Evolutionary conservation across 1,140 invertebrate genomes (phyloP).

Genomic region (Lanistes nyassanus): DNA sequence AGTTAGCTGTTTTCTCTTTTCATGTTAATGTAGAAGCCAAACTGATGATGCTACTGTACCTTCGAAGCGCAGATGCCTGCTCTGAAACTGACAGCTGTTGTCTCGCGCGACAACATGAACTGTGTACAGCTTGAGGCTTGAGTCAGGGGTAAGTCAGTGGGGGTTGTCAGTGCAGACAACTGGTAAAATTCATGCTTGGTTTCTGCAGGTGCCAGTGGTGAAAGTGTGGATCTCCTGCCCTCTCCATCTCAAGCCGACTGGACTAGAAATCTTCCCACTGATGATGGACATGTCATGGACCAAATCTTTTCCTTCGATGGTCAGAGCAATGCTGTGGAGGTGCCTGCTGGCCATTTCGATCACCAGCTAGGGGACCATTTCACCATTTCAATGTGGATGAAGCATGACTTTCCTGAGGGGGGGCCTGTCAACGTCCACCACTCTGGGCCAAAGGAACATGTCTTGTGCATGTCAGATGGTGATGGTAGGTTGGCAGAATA

Average conservation of each 20-base stretch:
- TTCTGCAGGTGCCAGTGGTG: slow-evolving; percentile 74
- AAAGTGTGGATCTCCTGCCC: slow-evolving; percentile 86
- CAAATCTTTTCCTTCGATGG: slow-evolving; percentile 96
- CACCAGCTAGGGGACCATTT: slow-evolving; percentile 84
- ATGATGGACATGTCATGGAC: slow-evolving; percentile 89
- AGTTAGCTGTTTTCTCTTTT: too few relatives aligned
- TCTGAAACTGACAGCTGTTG: too few relatives aligned
- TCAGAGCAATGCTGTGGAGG: slow-evolving; percentile 82
- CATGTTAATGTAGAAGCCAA: too few relatives aligned
- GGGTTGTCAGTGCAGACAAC: too few relatives aligned
- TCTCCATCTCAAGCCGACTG: slow-evolving; percentile 80
- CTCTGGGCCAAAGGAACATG: slow-evolving; percentile 92
- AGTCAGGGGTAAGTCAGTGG: too few relatives aligned
- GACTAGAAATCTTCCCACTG: slow-evolving; percentile 87
- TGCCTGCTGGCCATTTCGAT: slow-evolving; percentile 53
- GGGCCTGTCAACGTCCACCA: slow-evolving; percentile 68
- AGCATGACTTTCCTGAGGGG: slow-evolving; percentile 78
- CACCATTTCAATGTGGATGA: slow-evolving; percentile 92
- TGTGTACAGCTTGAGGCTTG: too few relatives aligned
- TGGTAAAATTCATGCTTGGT: not conserved
- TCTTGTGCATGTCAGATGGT: slow-evolving; percentile 95
- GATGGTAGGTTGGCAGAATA: slow-evolving; percentile 78
- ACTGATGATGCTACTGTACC: too few relatives aligned
- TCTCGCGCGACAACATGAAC: too few relatives aligned
- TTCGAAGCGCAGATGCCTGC: too few relatives aligned